These are phyloP conservation scores for Tetheella fluctuosa DNA, from an alignment of 2,888 invertebrate genomes.

Conservation along the genomic window DNA sequence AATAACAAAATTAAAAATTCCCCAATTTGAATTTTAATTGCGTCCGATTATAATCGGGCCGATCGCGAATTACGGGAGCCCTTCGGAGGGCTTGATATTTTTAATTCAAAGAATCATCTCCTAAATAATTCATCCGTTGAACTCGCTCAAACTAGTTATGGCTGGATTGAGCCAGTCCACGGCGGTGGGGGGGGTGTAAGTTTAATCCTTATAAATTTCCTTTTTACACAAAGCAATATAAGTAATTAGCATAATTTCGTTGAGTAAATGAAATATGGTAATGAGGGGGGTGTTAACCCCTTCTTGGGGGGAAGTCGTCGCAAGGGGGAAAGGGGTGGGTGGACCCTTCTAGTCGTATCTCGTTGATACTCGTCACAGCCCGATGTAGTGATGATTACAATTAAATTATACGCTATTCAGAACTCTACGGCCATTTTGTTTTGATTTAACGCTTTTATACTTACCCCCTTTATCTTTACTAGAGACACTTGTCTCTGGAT, in stretches of 20 bases:
- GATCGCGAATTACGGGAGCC: conserved; percentile 74
- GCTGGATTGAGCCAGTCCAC: conserved; percentile 57
- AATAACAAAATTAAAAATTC: conserved; percentile 83
- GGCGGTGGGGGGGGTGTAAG: conserved; percentile 68
- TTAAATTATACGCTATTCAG: conserved; percentile 78
- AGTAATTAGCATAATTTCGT: conserved; percentile 85
- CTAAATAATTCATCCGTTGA: conserved; percentile 74
- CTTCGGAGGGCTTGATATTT: conserved; percentile 54
- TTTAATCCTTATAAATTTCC: conserved; percentile 85
- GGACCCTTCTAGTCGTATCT: conserved; percentile 79
- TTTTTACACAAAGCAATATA: conserved; percentile 85
- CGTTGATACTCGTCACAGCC: conserved; percentile 78
- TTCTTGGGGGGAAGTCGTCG: conserved; percentile 63
- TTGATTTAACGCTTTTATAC: conserved; percentile 66
- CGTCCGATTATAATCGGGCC: conserved; percentile 79
- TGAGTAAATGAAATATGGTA: conserved; percentile 85
- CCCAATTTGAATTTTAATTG: conserved; percentile 84
- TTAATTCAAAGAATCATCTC: conserved; percentile 68
- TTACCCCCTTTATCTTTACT: conserved; percentile 29
- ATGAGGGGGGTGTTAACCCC: conserved; percentile 78
- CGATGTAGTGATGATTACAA: conserved; percentile 83
- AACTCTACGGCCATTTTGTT: conserved; percentile 71
- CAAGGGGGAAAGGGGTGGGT: conserved; percentile 56
- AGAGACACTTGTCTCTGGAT: neutral
- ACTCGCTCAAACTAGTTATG: conserved; percentile 66